These are phyloP conservation scores for Merops nubicus DNA, from an alignment of 2,113 vertebrate species.

Conservation along the genomic window DNA sequence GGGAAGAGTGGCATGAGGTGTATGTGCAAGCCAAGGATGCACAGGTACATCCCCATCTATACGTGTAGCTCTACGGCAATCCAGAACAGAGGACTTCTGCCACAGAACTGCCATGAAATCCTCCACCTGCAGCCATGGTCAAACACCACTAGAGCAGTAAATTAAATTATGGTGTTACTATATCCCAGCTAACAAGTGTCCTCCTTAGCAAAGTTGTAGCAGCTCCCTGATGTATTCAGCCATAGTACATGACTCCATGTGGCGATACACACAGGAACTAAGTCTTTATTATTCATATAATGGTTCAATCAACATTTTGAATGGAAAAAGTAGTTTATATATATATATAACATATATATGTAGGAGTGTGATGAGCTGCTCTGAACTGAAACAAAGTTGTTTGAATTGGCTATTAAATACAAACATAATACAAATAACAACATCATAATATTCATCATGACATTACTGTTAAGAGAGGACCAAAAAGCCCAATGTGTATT, in stretches of 20 bases:
- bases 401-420: background rate
- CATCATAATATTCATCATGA: background rate
- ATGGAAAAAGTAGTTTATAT: background rate
- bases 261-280: background rate
- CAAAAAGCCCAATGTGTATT: background rate
- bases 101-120: background rate
- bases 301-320: background rate
- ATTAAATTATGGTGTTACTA: background rate
- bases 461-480: background rate
- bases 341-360: background rate
- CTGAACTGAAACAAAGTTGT: background rate
- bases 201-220: background rate
- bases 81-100: background rate
- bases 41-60: background rate
- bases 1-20: background rate
- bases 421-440: background rate
- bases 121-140: background rate
- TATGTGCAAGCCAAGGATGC: rapidly evolving
- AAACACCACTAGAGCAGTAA: background rate
- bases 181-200: background rate
- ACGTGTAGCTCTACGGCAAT: background rate
- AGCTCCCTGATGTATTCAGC: background rate
- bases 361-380: background rate
- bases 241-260: background rate
- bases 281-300: background rate